Percentiles rank a stretch among this genome's conserved stretches.
phyloP scores from a whole-genome alignment of 2,113 vertebrate species.

The Poeciliopsis occidentalis region DNA sequence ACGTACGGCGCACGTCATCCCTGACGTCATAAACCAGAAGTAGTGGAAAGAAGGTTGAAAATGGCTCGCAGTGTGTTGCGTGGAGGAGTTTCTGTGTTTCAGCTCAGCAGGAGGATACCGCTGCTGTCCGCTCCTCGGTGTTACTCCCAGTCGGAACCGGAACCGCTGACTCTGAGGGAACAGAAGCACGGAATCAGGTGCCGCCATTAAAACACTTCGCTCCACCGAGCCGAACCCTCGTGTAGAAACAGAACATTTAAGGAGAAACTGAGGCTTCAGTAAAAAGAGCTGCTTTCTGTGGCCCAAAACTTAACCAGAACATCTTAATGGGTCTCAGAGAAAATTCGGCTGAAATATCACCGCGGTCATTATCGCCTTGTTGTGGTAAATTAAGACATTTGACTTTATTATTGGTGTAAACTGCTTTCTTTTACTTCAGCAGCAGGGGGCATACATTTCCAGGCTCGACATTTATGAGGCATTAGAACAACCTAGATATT shows the following conservation, averaged over 20 bases:
- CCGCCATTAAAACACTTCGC: neutral
- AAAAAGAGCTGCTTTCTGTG: no score
- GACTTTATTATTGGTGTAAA: no score
- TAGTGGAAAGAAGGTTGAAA: constrained; percentile 1
- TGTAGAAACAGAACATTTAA: neutral
- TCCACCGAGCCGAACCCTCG: neutral
- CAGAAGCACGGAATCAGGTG: constrained; percentile 74
- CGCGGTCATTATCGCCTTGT: neutral
- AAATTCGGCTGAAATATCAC: neutral
- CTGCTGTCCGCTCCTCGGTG: constrained; percentile 31
- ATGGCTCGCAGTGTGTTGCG: constrained; percentile 49
- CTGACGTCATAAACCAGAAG: constrained; percentile 36
- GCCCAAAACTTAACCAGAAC: accelerated
- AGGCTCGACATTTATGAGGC: no score
- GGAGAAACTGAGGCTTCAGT: neutral
- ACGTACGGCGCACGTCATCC: no score
- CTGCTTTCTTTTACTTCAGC: no score
- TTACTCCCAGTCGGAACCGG: constrained; percentile 40
- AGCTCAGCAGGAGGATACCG: neutral
- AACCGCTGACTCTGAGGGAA: constrained; percentile 65
- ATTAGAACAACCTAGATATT: no score
- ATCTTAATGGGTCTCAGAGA: accelerated
- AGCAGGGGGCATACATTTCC: no score
- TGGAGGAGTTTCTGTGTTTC: constrained; percentile 16
- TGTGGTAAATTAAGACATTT: no score